A percentile compares a stretch with the other conserved stretches of the same genome.
Evolutionary conservation across 2,113 vertebrate genomes (phyloP).

Genomic region (Megalops atlanticus): DNA sequence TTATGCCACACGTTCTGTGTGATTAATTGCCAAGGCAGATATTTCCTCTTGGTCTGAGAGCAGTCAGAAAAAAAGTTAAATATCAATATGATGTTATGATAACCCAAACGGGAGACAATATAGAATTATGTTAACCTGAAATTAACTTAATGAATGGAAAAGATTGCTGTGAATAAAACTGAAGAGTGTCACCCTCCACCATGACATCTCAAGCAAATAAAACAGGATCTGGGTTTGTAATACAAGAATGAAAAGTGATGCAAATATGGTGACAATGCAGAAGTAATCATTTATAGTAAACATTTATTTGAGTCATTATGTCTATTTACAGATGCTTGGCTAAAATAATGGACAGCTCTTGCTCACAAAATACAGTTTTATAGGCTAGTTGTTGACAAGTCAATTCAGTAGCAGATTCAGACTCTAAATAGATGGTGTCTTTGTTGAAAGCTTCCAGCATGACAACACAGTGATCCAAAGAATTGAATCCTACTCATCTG

Average conservation of each 20-base stretch:
- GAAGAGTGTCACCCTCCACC: too few relatives aligned
- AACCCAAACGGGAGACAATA: neutral
- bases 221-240: too few relatives aligned
- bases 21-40: constrained; percentile 18
- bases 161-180: neutral
- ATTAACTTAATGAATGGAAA: too few relatives aligned
- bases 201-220: neutral
- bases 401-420: constrained; percentile 57
- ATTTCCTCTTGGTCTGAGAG: constrained; percentile 17
- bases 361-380: neutral
- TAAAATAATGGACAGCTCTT: neutral
- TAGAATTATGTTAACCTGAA: neutral
- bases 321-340: neutral
- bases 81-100: neutral
- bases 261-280: neutral
- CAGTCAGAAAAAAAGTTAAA: neutral
- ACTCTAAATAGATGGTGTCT: constrained; percentile 65
- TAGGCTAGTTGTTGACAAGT: constrained; percentile 21
- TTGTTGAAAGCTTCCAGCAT: constrained; percentile 66
- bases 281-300: neutral
- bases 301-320: neutral
- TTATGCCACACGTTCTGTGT: constrained; percentile 12
- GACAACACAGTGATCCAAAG: constrained; percentile 57
- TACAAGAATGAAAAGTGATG: too few relatives aligned
- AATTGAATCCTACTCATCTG: constrained; percentile 64